Conservation (phyloP, 2,113 vertebrate genomes). For the Verasper variegatus region DNA sequence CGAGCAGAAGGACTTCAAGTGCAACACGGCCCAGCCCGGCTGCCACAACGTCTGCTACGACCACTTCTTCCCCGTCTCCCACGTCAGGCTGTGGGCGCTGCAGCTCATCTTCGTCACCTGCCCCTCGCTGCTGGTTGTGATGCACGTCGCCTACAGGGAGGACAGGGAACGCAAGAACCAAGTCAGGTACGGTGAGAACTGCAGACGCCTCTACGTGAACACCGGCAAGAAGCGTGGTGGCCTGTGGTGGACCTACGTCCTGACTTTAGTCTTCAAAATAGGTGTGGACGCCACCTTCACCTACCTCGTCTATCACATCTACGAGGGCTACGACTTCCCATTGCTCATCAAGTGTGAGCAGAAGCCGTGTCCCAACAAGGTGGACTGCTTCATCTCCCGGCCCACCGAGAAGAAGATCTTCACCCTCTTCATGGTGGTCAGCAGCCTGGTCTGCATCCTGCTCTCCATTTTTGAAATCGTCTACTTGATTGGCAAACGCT, state of each 20-base stretch:
- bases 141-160: slow-evolving; percentile 94
- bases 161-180: slow-evolving; percentile 83
- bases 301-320: slow-evolving; percentile 88
- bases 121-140: slow-evolving; percentile 92
- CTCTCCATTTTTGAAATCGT: slow-evolving; percentile 87
- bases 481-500: slow-evolving; percentile 91
- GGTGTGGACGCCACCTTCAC: slow-evolving; percentile 87
- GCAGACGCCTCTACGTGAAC: slow-evolving; percentile 78
- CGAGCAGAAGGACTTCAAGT: slow-evolving; percentile 94
- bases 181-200: slow-evolving; percentile 64
- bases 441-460: slow-evolving; percentile 85
- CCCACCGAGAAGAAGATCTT: slow-evolving; percentile 96
- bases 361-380: slow-evolving; percentile 89
- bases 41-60: slow-evolving; percentile 95
- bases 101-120: slow-evolving; percentile 98
- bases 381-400: slow-evolving; percentile 95
- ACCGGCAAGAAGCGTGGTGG: slow-evolving; percentile 92
- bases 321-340: slow-evolving; percentile 90
- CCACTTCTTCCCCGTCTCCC: slow-evolving; percentile 93
- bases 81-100: slow-evolving; percentile 95
- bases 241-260: slow-evolving; percentile 96
- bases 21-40: slow-evolving; percentile 93
- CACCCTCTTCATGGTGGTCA: slow-evolving; percentile 94
- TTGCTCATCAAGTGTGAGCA: slow-evolving; percentile 86
- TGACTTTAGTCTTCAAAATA: slow-evolving; percentile 91